Evolutionary conservation across 2,888 invertebrate genomes (phyloP).

Genomic region (Limenitis arthemis): DNA sequence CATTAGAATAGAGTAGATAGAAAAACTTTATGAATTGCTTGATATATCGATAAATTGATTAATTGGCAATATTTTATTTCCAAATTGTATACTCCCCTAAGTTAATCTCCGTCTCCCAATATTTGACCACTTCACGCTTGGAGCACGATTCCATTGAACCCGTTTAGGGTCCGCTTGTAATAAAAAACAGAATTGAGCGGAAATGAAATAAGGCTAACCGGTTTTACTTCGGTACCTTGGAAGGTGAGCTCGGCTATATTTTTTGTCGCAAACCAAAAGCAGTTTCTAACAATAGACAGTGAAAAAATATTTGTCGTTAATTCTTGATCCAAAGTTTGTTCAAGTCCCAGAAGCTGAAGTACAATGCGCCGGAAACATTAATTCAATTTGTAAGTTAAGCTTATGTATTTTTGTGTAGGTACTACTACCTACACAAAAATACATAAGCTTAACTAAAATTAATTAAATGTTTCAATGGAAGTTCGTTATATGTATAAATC

Average conservation of each 20-base stretch:
- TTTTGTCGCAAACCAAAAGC: slow-evolving; percentile 15
- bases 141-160: slow-evolving; percentile 50
- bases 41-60: background rate
- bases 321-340: slow-evolving; percentile 2
- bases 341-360: background rate
- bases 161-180: slow-evolving; percentile 55
- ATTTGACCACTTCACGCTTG: slow-evolving; percentile 36
- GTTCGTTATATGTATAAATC: too few relatives aligned
- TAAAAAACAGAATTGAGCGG: slow-evolving; percentile 68
- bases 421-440: too few relatives aligned
- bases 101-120: slow-evolving; percentile 25
- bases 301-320: slow-evolving; percentile 13
- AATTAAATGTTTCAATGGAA: too few relatives aligned
- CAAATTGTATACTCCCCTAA: slow-evolving; percentile 16
- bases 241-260: slow-evolving; percentile 26
- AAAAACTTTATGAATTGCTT: too few relatives aligned
- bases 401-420: too few relatives aligned
- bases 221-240: slow-evolving; percentile 51
- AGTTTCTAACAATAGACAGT: slow-evolving; percentile 12
- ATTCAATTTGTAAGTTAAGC: background rate
- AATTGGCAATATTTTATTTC: slow-evolving; percentile 10
- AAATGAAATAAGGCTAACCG: slow-evolving; percentile 68
- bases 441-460: too few relatives aligned
- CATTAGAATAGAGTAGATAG: too few relatives aligned
- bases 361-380: slow-evolving; percentile 7